phyloP scores from a whole-genome alignment of 2,797 vertebrate genomes.

The Chiroxiphia lanceolata region DNA sequence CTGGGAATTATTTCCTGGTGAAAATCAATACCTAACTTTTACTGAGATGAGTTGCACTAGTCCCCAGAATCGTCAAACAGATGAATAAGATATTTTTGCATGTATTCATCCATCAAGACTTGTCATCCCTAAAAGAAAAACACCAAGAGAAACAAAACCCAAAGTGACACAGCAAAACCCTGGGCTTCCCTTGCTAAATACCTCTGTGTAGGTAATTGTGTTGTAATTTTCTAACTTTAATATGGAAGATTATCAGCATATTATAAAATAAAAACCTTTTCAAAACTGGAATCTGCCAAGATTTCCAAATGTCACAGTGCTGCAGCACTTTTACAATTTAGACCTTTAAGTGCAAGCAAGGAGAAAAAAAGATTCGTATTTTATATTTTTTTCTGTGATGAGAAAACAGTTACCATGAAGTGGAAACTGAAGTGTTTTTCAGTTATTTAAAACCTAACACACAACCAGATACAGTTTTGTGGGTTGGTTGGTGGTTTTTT shows the following conservation, averaged over 20 bases:
- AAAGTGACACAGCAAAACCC: slow-evolving; percentile 14
- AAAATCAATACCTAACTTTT: slow-evolving; percentile 28
- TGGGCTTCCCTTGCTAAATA: background rate
- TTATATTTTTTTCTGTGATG: background rate
- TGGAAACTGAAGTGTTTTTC: background rate
- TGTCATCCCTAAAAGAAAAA: background rate
- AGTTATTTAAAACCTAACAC: background rate
- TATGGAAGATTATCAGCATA: background rate
- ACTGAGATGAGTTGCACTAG: background rate
- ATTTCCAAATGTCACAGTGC: background rate
- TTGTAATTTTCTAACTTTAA: background rate
- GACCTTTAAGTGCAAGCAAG: background rate
- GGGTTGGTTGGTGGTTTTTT: rapidly evolving
- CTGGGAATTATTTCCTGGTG: background rate
- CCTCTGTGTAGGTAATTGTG: background rate
- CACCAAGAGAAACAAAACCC: background rate
- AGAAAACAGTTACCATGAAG: background rate
- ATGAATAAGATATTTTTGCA: background rate
- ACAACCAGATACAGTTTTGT: background rate
- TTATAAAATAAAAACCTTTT: background rate
- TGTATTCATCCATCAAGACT: background rate
- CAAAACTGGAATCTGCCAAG: background rate
- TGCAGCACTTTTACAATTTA: background rate
- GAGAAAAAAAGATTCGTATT: background rate
- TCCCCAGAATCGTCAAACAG: background rate